phyloP scores from a whole-genome alignment of 2,888 invertebrate species.

The Boloria euphrosyne region DNA sequence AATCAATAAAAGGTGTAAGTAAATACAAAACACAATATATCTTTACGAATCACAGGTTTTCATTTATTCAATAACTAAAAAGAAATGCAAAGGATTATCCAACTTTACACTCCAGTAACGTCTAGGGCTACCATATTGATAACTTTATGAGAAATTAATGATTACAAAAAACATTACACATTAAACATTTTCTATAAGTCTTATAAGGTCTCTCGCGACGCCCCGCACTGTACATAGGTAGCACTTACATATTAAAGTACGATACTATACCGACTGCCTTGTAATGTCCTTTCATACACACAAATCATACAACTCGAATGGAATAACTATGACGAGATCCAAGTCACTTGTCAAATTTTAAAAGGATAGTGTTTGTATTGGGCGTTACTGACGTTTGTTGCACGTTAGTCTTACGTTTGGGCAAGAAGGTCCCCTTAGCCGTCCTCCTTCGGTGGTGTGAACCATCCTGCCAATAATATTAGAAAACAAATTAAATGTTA shows the following conservation, averaged over 20 bases:
- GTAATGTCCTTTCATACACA: constrained; percentile 39
- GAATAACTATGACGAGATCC: constrained; percentile 35
- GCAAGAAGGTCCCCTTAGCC: constrained; percentile 84
- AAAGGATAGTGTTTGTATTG: constrained; percentile 45
- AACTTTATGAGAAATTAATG: constrained; percentile 75
- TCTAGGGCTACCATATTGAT: constrained; percentile 77
- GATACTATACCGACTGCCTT: constrained; percentile 31
- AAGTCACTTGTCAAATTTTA: constrained; percentile 62
- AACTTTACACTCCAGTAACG: constrained; percentile 77
- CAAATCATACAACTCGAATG: constrained; percentile 36
- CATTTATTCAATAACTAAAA: constrained; percentile 77
- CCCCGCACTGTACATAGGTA: constrained; percentile 68
- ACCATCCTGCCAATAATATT: constrained; percentile 86
- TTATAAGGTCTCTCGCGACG: constrained; percentile 76
- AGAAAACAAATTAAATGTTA: neutral
- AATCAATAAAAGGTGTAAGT: constrained; percentile 18
- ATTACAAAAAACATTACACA: constrained; percentile 81
- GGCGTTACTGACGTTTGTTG: constrained; percentile 65
- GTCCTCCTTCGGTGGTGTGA: constrained; percentile 95
- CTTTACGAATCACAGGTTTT: constrained; percentile 78
- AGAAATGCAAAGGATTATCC: constrained; percentile 78
- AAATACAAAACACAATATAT: constrained; percentile 56
- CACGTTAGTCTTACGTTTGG: constrained; percentile 69
- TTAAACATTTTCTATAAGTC: constrained; percentile 81
- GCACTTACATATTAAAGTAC: constrained; percentile 65